Evolutionary conservation across 2,113 vertebrate species (phyloP).

Genomic region (Anser cygnoides): DNA sequence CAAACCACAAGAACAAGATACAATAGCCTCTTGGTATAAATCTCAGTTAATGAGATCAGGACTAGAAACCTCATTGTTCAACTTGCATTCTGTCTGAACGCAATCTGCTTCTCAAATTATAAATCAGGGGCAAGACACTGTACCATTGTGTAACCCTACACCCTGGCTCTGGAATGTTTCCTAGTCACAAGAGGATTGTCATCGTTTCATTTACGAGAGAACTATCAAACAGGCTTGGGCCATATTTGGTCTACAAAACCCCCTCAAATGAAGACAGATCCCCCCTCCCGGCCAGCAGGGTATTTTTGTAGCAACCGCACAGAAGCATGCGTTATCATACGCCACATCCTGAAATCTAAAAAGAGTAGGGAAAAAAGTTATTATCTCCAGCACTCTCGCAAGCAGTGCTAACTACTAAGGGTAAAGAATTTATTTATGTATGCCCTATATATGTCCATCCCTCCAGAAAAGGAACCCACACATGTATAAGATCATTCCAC

Average conservation of each 20-base stretch:
- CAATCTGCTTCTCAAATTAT: slow-evolving; percentile 72
- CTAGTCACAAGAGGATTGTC: slow-evolving; percentile 69
- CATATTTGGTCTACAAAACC: slow-evolving; percentile 32
- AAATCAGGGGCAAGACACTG: slow-evolving; percentile 71
- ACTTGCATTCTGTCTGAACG: slow-evolving; percentile 62
- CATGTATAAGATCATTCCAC: neutral
- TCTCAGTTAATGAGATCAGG: slow-evolving; percentile 70
- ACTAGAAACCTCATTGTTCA: slow-evolving; percentile 69
- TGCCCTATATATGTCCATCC: neutral
- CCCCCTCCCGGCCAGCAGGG: neutral
- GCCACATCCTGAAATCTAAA: neutral
- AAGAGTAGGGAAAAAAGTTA: neutral
- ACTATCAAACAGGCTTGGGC: slow-evolving; percentile 42
- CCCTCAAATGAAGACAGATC: neutral
- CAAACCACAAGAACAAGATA: slow-evolving; percentile 58
- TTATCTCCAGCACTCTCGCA: neutral
- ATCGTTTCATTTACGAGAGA: slow-evolving; percentile 55
- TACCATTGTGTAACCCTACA: slow-evolving; percentile 71
- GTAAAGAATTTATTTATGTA: neutral
- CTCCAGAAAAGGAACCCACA: neutral
- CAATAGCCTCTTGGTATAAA: slow-evolving; percentile 71
- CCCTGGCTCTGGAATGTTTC: slow-evolving; percentile 61
- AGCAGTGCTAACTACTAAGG: neutral
- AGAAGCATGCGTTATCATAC: neutral
- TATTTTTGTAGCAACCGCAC: neutral